Base-by-base conservation (phyloP, 1,140 invertebrate species). In the Lineus longissimus region DNA sequence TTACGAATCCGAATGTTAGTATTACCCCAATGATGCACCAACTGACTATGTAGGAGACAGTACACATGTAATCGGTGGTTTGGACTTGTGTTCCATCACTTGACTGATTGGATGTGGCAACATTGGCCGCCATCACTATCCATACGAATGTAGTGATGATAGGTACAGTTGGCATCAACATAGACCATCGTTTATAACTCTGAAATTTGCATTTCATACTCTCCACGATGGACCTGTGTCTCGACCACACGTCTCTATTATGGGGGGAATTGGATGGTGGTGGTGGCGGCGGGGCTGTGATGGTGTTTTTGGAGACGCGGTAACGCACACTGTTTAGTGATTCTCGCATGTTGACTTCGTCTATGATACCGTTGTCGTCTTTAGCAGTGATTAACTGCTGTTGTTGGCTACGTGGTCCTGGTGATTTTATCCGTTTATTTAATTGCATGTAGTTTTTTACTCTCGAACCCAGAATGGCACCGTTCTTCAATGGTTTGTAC, bases 111-210 rank as follows among this genome's bases (percentile, higher is more conserved):
- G 6, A 7, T 51, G 47, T 51, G 6, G 47, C 47, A 11, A 43
- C 40, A n/a, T 51, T 51, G 47, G 47, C 47, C 25, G n/a, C 47
- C 47, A 51, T 51, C 4, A 19, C 47, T 51, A 51, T 51, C 47
- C 47, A 51, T 7, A 51, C 25, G 25, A 51, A 51, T n/a, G 19
- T 27, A n/a, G 47, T 51, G 4, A 51, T 27, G 25, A n/a, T 27
- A 4, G n/a, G 47, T 27, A 51, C 4, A n/a, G 25, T n/a, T 9
- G 47, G 47, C n/a, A 51, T 4, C 4, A 51, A 6, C 6, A 51
- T 4, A 7, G 47, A 6, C 47, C 47, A 51, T n/a, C n/a, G 6
- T n/a, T 51, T 51, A n/a, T 51, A 51, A 6, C 19, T 51, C 9
- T 6, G 6, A 19, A 51, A n/a, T 51, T n/a, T 19, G 6, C 25